Evolutionary conservation across 30 jellyfish, hydroid and myxozoan genomes (phyloP), one percentile per base, ranked within the genome.

Genomic region (Aurelia sp.): DNA sequence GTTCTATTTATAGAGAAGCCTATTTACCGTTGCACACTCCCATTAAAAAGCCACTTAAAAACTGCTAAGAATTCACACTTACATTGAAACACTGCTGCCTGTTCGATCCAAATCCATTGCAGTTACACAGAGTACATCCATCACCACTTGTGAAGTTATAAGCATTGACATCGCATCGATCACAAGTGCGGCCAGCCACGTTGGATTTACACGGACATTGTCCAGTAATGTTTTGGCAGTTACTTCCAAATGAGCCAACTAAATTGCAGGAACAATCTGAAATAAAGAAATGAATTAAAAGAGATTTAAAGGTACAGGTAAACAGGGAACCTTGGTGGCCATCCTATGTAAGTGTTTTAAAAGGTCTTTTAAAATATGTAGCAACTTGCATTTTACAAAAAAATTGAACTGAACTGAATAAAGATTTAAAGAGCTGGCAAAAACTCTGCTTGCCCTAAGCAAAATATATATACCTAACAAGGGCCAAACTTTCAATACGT

Each of bases 41-140:
- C n/a, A n/a, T n/a, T n/a, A n/a, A 40, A n/a, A 52, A 33, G 18
- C 41, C 24, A 13, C 7, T 0, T 0, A 17, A 35, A 52, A 38
- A 27, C 76, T 48, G 57, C 53, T 17, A 40, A 20, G 3, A 22
- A 2, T 4, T n/a, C 41, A 59, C 16, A 68, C 97, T 88, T 69
- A 93, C 98, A 44, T 82, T 57, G 57, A 55, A 61, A 66, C 98
- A 93, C 60, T 93, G 98, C 89, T 5, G 81, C 13, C 91, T 51
- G 24, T 35, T 61, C 3, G 98, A 93, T 1, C 98, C 98, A 10
- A 38, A 18, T 18, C 63, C 71, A 88, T 93, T 79, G 61, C 98
- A 93, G 13, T 93, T 73, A 78, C 98, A 93, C 59, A 88, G 74
- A 9, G 92, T 74, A 78, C 98, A 93, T 22, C 98, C 98, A 57